A percentile compares a stretch with the other conserved stretches of the same genome.
phyloP scores from a whole-genome alignment of 2,797 vertebrate species.

The Syndactyla subalaris region DNA sequence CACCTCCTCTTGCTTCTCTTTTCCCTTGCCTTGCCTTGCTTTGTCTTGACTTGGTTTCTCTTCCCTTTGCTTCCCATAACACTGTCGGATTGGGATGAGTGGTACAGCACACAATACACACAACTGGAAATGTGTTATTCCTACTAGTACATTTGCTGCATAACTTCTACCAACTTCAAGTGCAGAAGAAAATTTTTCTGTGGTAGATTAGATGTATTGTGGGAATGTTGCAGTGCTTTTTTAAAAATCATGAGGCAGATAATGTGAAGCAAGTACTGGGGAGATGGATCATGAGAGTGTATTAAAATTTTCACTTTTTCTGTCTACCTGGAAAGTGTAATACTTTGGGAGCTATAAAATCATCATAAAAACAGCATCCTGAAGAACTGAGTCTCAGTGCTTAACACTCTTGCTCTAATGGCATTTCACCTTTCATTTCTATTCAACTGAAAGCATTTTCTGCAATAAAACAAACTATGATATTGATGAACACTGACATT shows the following conservation, averaged over 20 bases:
- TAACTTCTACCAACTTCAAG: not conserved
- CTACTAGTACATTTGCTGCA: not conserved
- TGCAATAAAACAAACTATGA: constrained; percentile 10
- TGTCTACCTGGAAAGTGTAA: not conserved
- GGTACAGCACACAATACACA: fast-evolving
- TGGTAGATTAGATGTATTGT: not conserved
- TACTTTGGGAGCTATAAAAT: not conserved
- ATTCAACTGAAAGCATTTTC: not conserved
- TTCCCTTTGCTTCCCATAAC: too few relatives aligned
- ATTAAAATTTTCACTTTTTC: not conserved
- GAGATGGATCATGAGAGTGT: not conserved
- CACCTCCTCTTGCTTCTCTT: too few relatives aligned
- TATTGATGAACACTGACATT: constrained; percentile 41
- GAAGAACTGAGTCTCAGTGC: not conserved
- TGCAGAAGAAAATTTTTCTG: not conserved
- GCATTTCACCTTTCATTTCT: constrained; percentile 27
- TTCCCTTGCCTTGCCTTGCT: too few relatives aligned
- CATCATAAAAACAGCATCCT: not conserved
- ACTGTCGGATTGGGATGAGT: not conserved
- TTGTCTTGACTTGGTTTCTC: not conserved
- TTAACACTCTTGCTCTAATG: not conserved
- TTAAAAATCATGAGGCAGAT: not conserved
- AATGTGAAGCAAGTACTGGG: not conserved
- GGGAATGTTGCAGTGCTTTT: not conserved
- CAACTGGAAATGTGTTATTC: not conserved